Conservation (phyloP, 2,113 vertebrate genomes). For the Ramphastos sulfuratus region DNA sequence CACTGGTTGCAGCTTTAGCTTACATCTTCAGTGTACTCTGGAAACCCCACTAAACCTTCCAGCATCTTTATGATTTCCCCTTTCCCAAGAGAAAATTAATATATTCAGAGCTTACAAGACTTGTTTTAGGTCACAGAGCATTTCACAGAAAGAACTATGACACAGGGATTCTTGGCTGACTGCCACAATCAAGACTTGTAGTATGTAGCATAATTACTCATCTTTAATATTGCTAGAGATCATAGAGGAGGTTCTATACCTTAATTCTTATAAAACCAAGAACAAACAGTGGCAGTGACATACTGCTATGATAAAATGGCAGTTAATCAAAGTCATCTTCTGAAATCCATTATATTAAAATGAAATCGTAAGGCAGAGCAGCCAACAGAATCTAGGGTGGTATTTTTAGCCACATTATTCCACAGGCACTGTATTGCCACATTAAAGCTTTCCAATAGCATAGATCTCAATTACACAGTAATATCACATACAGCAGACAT, state of each 20-base stretch:
- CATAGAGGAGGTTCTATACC: not conserved
- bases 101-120: not conserved
- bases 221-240: not conserved
- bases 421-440: not conserved
- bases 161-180: not conserved
- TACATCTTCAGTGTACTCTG: not conserved
- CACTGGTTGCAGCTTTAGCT: not conserved
- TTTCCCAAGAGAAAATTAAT: not conserved
- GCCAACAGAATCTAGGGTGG: not conserved
- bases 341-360: not conserved
- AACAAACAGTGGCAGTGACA: not conserved
- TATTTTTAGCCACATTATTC: not conserved
- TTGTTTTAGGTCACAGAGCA: not conserved
- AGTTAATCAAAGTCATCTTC: not conserved
- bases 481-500: not conserved
- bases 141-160: not conserved
- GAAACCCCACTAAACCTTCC: not conserved
- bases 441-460: not conserved
- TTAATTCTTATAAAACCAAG: not conserved
- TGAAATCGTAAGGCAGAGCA: not conserved
- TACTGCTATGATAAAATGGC: not conserved
- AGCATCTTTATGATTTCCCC: not conserved
- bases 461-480: not conserved
- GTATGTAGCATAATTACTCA: not conserved
- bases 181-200: not conserved